These are phyloP conservation scores for Aphis craccivora DNA, from an alignment of 1,140 invertebrate species.

Conservation along the genomic window DNA sequence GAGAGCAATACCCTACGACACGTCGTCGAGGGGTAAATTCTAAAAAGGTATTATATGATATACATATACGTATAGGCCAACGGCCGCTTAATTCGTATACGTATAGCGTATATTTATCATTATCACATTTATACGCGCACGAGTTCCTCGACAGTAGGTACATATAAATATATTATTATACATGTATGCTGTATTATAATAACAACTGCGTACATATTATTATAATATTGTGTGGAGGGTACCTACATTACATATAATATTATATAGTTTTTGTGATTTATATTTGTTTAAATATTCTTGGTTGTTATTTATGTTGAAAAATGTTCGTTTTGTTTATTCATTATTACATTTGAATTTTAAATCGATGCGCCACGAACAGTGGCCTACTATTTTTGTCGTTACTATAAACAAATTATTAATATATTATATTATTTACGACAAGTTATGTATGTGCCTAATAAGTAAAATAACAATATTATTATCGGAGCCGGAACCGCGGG, in stretches of 20 bases:
- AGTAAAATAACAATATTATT: background rate
- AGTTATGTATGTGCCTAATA: too few species aligned
- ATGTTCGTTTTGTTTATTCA: too few species aligned
- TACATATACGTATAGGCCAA: background rate
- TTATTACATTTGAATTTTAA: too few species aligned
- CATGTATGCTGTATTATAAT: background rate
- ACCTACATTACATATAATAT: too few species aligned
- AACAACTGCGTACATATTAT: background rate
- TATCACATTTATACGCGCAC: background rate
- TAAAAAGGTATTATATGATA: slow-evolving; percentile 11
- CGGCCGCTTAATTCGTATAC: slow-evolving; percentile 11
- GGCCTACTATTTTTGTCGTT: too few species aligned
- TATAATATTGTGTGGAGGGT: too few species aligned
- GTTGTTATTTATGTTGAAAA: too few species aligned
- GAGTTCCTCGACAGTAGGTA: background rate
- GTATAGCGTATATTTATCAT: background rate
- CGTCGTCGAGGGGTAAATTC: background rate
- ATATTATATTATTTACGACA: too few species aligned
- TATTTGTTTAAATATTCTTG: background rate
- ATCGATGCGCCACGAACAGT: too few species aligned
- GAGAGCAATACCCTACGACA: background rate
- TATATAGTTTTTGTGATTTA: background rate
- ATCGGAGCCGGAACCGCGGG: background rate
- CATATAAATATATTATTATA: background rate
- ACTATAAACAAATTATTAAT: too few species aligned